Evolutionary conservation across 1,140 invertebrate genomes (phyloP), one percentile per base, ranked within the genome.

Genomic region (Drosophila gunungcola): DNA sequence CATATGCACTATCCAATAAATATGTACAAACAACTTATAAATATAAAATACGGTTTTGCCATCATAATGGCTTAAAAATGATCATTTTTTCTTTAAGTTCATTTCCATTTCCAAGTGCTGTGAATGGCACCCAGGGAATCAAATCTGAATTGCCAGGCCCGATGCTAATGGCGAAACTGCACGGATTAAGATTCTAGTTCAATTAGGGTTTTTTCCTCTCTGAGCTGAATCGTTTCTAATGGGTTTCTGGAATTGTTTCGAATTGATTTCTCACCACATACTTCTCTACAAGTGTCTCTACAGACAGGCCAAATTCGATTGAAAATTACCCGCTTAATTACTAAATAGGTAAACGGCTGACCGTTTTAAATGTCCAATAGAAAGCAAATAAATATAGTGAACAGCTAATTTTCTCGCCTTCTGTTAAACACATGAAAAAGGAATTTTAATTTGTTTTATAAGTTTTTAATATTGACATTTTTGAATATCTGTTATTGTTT

Each of bases 141-240:
- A 70, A 21, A 21, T 48, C 34, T 55, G 42, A 29, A 41, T 46
- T 54, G 34, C 12, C 41, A 21, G 27, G 42, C 7, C 38, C 16
- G 42, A 48, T 69, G 64, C 64, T 69, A 68, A 68, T 68, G 38
- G 46, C 29, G 7, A 52, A 68, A 29, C 60, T 65, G 64, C 46
- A 65, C 25, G 60, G 61, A 51, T 65, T 45, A 45, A 27, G 21
- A 63, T 43, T 52, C 46, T 21, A 21, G 46, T 65, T 68, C 64
- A 68, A 52, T 68, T 68, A 67, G 62, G 64, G 61, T 43, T 53
- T 21, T 36, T 36, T 34, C 39, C 38, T 65, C 21, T 36, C n/a
- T 29, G 32, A 11, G 12, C 29, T 0, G 21, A 38, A 21, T 48
- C 2, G 16, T n/a, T n/a, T 52, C 60, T 67, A 63, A 63, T 58